Evolutionary conservation across 2,888 invertebrate species (phyloP), one percentile per base, ranked within the genome.

Genomic region (Choristoneura rosaceana): DNA sequence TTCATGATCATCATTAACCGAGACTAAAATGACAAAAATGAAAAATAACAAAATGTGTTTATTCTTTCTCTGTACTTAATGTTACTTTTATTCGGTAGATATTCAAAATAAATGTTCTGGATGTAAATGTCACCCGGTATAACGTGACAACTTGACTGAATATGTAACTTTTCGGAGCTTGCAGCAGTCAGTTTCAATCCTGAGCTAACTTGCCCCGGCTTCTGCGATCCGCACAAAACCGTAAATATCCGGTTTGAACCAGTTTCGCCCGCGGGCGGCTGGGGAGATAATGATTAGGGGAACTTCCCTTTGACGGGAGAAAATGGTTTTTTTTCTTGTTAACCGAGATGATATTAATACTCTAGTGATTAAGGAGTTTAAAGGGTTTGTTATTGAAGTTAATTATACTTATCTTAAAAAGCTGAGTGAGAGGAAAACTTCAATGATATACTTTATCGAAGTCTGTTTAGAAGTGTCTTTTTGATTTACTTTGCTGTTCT

Each of bases 211-310:
- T n/a, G 17, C 55, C 61, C 55, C 45, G 33, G 15, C 58, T 41
- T 64, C 47, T 55, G n/a, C 61, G 45, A 55, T 45, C 25, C 58
- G 55, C 38, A 25, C 10, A 47, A 68, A 71, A 74, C 64, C 47
- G 74, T 66, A 73, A 74, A 73, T 73, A 69, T 73, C 76, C 75
- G 70, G 68, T 71, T 50, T 77, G 75, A 73, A 74, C 75, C 74
- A 69, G 55, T 74, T 60, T 69, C 68, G 70, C 68, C 58, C 62
- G 67, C 58, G 74, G 68, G 62, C 17, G 15, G 25, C 62, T 69
- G 71, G 65, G 62, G 69, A 78, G 76, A 80, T 80, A 81, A 80
- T 78, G 76, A 80, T 80, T 77, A 73, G 78, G 77, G 77, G 76
- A 73, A 70, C 69, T 75, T 73, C 77, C 76, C 80, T 79, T 82